A percentile compares a stretch with the other conserved stretches of the same genome.
Conservation (phyloP, 1,140 invertebrate species). For the Drosophila quadrilineata region DNA sequence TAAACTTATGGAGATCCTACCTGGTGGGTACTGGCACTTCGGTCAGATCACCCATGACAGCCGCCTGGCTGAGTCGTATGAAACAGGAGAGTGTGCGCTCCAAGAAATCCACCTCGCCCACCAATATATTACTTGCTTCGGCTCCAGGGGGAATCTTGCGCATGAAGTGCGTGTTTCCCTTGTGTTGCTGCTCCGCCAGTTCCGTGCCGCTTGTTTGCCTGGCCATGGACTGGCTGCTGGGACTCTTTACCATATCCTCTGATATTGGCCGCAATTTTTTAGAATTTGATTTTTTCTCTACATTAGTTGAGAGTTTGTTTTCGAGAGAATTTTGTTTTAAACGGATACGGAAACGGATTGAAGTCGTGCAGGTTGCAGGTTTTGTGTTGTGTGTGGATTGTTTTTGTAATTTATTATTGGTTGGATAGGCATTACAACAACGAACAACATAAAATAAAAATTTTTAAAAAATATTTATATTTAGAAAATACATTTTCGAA, state of each 20-base stretch:
- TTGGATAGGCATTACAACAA: slow-evolving; percentile 53
- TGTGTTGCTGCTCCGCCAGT: slow-evolving; percentile 88
- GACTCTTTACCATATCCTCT: slow-evolving; percentile 88
- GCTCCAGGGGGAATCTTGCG: slow-evolving; percentile 97
- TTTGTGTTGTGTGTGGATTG: slow-evolving; percentile 24
- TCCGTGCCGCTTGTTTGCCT: slow-evolving; percentile 89
- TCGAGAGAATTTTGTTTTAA: no score
- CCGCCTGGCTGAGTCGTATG: slow-evolving; percentile 93
- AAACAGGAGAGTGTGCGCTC: slow-evolving; percentile 95
- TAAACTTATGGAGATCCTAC: slow-evolving; percentile 3
- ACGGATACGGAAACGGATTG: slow-evolving; percentile 11
- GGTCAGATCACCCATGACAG: slow-evolving; percentile 96
- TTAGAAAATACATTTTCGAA: slow-evolving; percentile 56
- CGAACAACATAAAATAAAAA: slow-evolving; percentile 48
- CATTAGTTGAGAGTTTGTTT: slow-evolving; percentile 49
- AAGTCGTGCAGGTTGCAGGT: slow-evolving; percentile 38
- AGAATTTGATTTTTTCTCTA: slow-evolving; percentile 78
- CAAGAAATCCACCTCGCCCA: slow-evolving; percentile 98
- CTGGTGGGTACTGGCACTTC: slow-evolving; percentile 97
- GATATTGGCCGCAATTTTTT: slow-evolving; percentile 68
- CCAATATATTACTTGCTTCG: slow-evolving; percentile 98
- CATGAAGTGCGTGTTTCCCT: slow-evolving; percentile 96
- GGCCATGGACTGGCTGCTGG: slow-evolving; percentile 89
- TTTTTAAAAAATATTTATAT: slow-evolving; percentile 20
- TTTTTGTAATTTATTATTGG: slow-evolving; percentile 20